A percentile compares a stretch with the other conserved stretches of the same genome.
Conservation (phyloP, 23 tunicate species). For the Halocynthia aurantium region DNA sequence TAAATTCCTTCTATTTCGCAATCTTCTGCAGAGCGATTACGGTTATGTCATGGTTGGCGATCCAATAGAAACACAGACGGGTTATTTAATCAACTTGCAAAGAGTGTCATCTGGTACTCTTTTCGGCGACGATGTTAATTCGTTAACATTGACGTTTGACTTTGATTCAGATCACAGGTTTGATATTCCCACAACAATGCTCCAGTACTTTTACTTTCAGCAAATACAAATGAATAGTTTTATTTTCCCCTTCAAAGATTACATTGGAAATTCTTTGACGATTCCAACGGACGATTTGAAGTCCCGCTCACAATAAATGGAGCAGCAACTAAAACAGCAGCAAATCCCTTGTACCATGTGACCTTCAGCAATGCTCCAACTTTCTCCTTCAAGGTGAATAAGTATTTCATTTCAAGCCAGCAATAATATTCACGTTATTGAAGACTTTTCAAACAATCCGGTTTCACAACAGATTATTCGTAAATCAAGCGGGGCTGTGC, state of each 20-base stretch:
- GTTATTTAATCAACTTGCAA: constrained; percentile 45
- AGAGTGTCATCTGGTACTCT: constrained; percentile 44
- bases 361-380: constrained; percentile 71
- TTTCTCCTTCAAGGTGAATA: constrained; percentile 64
- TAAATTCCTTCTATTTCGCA: not conserved
- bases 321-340: constrained; percentile 39
- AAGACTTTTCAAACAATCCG: not conserved
- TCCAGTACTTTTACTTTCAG: too few species aligned
- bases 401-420: not conserved
- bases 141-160: constrained; percentile 58
- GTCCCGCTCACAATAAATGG: constrained; percentile 77
- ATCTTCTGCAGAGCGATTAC: constrained; percentile 30
- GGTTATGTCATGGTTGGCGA: constrained; percentile 71
- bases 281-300: constrained; percentile 55
- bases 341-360: constrained; percentile 68
- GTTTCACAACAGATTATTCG: constrained; percentile 38
- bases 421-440: not conserved
- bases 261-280: constrained; percentile 73
- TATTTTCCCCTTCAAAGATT: constrained; percentile 29
- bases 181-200: too few species aligned
- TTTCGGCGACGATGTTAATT: constrained; percentile 73
- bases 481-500: constrained; percentile 66
- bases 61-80: constrained; percentile 36
- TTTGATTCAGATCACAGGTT: constrained; percentile 81
- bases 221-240: not conserved